A percentile compares a stretch with the other conserved stretches of the same genome.
phyloP scores from a whole-genome alignment of 1,140 invertebrate species.

The Ceratoteleas bidentatus region DNA sequence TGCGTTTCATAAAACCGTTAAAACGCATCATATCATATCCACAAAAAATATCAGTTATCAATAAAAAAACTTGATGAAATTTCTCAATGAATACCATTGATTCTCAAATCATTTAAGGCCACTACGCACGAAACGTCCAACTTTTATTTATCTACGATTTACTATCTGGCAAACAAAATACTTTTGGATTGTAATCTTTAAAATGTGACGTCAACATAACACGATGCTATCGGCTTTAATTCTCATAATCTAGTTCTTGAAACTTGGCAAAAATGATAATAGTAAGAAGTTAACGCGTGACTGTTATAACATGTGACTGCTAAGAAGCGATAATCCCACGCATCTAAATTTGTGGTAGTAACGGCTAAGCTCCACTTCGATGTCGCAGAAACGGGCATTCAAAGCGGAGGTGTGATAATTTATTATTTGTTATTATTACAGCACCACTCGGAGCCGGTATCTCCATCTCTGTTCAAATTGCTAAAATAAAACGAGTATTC shows the following conservation, averaged over 20 bases:
- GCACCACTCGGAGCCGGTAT: conserved; percentile 5
- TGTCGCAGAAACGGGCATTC: conserved; percentile 20
- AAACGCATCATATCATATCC: no score
- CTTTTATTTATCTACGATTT: neutral
- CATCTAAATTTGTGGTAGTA: conserved; percentile 57
- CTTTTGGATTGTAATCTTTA: conserved; percentile 1
- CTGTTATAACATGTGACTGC: conserved; percentile 40
- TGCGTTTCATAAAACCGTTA: no score
- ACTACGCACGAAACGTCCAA: no score
- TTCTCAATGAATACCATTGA: no score
- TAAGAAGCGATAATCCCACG: conserved; percentile 60
- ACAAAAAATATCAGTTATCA: no score
- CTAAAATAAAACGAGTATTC: neutral
- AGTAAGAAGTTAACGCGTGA: conserved; percentile 42
- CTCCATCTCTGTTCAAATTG: neutral
- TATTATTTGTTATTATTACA: conserved; percentile 55
- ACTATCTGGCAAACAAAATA: neutral
- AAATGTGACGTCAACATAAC: conserved; percentile 37
- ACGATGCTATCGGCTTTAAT: conserved; percentile 53
- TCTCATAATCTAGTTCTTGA: conserved; percentile 52
- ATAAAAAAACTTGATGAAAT: no score
- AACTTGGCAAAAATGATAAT: conserved; percentile 61
- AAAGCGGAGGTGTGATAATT: conserved; percentile 35
- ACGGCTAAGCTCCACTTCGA: conserved; percentile 45
- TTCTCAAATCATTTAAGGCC: no score